These are phyloP conservation scores for Tanypteryx hageni DNA, from an alignment of 2,888 invertebrate genomes.

Conservation along the genomic window DNA sequence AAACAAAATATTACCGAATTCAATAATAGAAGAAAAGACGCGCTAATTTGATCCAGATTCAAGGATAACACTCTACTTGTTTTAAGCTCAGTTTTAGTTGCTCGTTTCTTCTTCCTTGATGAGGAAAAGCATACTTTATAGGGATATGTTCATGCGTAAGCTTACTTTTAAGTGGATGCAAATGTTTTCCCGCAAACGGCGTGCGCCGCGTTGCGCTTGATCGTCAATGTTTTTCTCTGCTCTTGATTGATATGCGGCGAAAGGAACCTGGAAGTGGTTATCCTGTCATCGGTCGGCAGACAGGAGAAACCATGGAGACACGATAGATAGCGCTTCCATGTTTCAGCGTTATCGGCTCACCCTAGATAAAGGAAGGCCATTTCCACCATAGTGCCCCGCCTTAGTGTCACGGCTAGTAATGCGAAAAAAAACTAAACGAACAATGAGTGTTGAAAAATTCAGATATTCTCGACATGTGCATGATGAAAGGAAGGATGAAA, in stretches of 20 bases:
- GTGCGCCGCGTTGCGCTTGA: not conserved
- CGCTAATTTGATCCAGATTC: too few relatives aligned
- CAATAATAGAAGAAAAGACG: too few relatives aligned
- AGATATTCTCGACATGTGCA: not conserved
- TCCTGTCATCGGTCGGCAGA: conserved; percentile 14
- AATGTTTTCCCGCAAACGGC: not conserved
- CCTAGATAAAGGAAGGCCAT: conserved; percentile 24
- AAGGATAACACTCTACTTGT: too few relatives aligned
- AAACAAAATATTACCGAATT: too few relatives aligned
- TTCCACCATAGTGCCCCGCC: not conserved
- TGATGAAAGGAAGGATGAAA: not conserved
- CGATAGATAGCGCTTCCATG: conserved; percentile 17
- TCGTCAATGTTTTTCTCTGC: not conserved
- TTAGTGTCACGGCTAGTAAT: not conserved
- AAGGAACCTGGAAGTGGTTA: conserved; percentile 3
- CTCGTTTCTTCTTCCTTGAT: too few relatives aligned
- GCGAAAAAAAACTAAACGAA: not conserved
- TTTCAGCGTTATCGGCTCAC: not conserved
- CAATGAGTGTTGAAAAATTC: not conserved
- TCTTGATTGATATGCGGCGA: conserved; percentile 13
- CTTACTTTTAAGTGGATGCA: not conserved
- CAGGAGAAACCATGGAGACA: not conserved
- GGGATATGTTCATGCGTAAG: too few relatives aligned
- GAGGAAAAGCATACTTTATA: too few relatives aligned
- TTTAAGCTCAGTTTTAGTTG: too few relatives aligned